Evolutionary conservation across 2,888 invertebrate genomes (phyloP), one percentile per base, ranked within the genome.

Genomic region (Malthinus flaveolus): DNA sequence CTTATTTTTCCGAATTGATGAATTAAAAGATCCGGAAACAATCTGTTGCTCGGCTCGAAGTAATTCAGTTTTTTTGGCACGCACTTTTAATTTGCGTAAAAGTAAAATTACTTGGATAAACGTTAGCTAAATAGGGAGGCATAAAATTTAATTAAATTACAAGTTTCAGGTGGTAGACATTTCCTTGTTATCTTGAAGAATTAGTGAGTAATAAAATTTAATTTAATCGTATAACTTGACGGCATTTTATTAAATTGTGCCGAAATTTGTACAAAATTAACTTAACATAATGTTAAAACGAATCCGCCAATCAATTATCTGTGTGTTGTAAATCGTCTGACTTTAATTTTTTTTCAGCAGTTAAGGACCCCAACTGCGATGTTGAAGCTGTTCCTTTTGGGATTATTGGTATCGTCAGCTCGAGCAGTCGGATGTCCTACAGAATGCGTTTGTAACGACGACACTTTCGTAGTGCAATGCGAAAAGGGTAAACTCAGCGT

Each of bases 401-500:
- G 61, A 34, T 59, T 68, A 37, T 58, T 68, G 36, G 66, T 66
- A 44, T 57, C 72, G 5, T 64, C 84, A 7, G 83, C 83, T 11
- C 80, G 82, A 33, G 86, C 85, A 32, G 80, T 88, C 64, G 89
- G 89, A 54, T 95, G 95, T 74, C 95, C 95, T n/a, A 85, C 80
- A 62, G 91, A 90, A 67, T 95, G 95, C 80, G 85, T 83, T 76
- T 95, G 95, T 81, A 91, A 95, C 80, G 95, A 95, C 74, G 93
- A 93, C 66, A 93, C 90, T 7, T 85, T 92, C 66, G 89, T 91
- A 56, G 95, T 94, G 47, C 87, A 88, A 66, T 95, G 95, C 79
- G 88, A 91, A 69, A 89, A 88, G 74, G 92, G 92, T 73, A 90
- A 90, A 67, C 83, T 95, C 61, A 93, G 93, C 80, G 92, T 93